Conservation (phyloP, 1,140 invertebrate genomes). For the Muscidifurax raptorellus region DNA sequence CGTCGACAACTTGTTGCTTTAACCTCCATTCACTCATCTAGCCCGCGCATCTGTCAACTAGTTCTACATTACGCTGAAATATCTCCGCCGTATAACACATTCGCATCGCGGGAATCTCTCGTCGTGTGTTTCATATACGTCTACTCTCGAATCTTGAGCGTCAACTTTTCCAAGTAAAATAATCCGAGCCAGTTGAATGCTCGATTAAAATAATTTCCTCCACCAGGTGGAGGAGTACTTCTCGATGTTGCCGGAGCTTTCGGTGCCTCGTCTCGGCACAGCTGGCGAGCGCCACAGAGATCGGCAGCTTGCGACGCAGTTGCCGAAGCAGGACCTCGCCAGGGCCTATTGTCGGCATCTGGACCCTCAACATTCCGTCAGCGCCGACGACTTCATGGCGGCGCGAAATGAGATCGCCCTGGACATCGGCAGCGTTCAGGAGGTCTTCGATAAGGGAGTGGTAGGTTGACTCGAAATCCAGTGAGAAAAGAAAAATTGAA, state of each 20-base stretch:
- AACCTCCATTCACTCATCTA: too few relatives aligned
- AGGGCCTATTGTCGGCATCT: slow-evolving; percentile 92
- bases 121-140: too few relatives aligned
- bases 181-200: too few relatives aligned
- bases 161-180: too few relatives aligned
- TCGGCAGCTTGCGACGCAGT: slow-evolving; percentile 89
- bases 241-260: slow-evolving; percentile 83
- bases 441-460: slow-evolving; percentile 71
- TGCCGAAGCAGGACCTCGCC: slow-evolving; percentile 96
- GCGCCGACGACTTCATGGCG: slow-evolving; percentile 91
- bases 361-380: slow-evolving; percentile 83
- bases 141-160: too few relatives aligned
- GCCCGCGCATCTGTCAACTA: too few relatives aligned
- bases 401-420: slow-evolving; percentile 95
- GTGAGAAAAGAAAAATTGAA: too few relatives aligned
- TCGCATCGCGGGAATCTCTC: too few relatives aligned
- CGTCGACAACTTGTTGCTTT: too few relatives aligned
- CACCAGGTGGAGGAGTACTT: slow-evolving; percentile 81
- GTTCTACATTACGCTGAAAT: too few relatives aligned
- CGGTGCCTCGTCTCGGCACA: slow-evolving; percentile 85
- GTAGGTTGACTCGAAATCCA: slow-evolving; percentile 67
- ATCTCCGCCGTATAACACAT: too few relatives aligned
- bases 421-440: slow-evolving; percentile 90
- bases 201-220: too few relatives aligned
- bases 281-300: slow-evolving; percentile 87